Evolutionary conservation across 2,888 invertebrate genomes (phyloP), one percentile per base, ranked within the genome.

Genomic region (Dicyrtomina minuta): DNA sequence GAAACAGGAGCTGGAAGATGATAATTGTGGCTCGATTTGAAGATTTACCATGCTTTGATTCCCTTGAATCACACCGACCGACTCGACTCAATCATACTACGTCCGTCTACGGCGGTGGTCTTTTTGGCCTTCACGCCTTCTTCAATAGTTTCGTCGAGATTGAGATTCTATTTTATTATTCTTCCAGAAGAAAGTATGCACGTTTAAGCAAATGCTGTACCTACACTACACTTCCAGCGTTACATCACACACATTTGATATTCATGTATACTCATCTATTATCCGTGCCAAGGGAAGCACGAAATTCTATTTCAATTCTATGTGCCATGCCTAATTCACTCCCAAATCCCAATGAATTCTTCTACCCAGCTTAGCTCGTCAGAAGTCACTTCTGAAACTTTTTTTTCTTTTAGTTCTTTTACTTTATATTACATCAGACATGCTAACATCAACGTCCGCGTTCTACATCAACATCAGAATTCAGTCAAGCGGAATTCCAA

Each of bases 31-130:
- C 43, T 43, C 33, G 51, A 61, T 55, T 61, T 68, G 26, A 43
- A 68, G 68, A 68, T 68, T 68, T 68, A 60, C 53, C 68, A 68
- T 55, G 68, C 60, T 68, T 53, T 61, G 68, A 61, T 68, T 68
- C 68, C 60, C 51, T 49, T 60, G 60, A 61, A 68, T 61, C 44
- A 59, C 49, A 68, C 64, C 64, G 64, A 33, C 33, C 8, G n/a
- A n/a, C n/a, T 8, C 8, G 33, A 65, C 64, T 65, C 64, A 65
- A 65, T 53, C 53, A 41, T 53, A 55, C 41, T 22, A 46, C 46
- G 64, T 65, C 64, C 39, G 64, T 53, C 53, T 65, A 53, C 62
- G 33, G 64, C 41, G 64, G 64, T 64, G 64, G 64, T 65, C 64
- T 51, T 8, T 33, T 33, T 65, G 64, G 64, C 64, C 64, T 65